These are phyloP conservation scores for Orchestia grillus DNA, from an alignment of 1,140 invertebrate genomes.

Conservation along the genomic window DNA sequence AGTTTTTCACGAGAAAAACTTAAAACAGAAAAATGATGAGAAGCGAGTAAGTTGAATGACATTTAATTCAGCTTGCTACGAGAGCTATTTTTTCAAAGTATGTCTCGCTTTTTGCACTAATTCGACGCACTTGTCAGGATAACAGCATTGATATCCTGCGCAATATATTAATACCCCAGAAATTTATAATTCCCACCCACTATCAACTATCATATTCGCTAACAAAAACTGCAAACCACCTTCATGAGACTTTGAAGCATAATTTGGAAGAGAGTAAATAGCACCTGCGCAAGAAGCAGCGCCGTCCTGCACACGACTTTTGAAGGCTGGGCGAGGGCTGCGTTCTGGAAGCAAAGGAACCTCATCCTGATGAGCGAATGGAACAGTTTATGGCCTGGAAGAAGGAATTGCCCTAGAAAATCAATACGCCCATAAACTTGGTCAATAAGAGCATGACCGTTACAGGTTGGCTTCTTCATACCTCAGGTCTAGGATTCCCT, in stretches of 20 bases:
- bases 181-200: neutral
- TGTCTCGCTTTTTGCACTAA: neutral
- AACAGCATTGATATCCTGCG: too few species aligned
- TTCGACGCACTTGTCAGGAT: neutral
- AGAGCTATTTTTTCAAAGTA: too few species aligned
- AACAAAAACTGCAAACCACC: neutral
- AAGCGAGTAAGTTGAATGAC: too few species aligned
- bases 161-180: neutral
- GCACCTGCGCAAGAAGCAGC: neutral
- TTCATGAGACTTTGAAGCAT: neutral
- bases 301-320: neutral
- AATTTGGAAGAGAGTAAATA: neutral
- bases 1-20: neutral
- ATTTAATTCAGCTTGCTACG: too few species aligned
- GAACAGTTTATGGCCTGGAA: conserved; percentile 51
- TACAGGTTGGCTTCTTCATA: neutral
- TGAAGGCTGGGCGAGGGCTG: neutral
- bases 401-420: conserved; percentile 43
- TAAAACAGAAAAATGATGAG: too few species aligned
- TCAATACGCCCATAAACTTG: conserved; percentile 49
- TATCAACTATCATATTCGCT: neutral
- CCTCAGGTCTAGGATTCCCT: neutral
- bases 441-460: conserved; percentile 6
- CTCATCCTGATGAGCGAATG: conserved; percentile 21
- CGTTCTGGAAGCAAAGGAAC: conserved; percentile 4